These are phyloP conservation scores for Emydoidea blandingii DNA, from an alignment of 2,797 vertebrate species.

Conservation along the genomic window DNA sequence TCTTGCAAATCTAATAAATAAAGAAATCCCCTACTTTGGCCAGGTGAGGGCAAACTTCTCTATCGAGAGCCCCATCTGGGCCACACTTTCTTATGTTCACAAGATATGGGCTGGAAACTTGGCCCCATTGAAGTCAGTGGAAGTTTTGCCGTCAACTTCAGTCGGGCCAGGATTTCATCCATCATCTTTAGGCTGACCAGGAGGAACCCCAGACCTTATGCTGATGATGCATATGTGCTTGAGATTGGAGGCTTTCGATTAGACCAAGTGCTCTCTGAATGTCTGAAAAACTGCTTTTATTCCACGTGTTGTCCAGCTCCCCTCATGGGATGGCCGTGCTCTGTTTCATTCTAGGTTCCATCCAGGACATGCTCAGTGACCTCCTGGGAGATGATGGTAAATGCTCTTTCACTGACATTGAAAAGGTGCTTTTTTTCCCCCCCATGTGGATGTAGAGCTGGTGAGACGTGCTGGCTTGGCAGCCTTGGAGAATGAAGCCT, in stretches of 20 bases:
- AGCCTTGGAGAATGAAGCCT: not conserved
- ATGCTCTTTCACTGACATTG: not conserved
- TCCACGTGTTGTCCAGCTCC: not conserved
- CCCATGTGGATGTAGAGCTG: not conserved
- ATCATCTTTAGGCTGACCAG: not conserved
- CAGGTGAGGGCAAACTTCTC: not conserved
- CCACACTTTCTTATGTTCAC: not conserved
- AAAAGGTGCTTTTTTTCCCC: not conserved
- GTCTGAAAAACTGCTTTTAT: not conserved
- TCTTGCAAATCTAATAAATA: not conserved
- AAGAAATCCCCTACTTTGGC: not conserved
- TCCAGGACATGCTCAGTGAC: conserved; percentile 84
- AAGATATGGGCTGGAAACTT: not conserved
- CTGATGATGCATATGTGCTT: not conserved
- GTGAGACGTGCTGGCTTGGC: not conserved
- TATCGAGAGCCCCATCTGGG: not conserved
- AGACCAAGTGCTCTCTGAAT: not conserved
- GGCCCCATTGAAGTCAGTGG: not conserved
- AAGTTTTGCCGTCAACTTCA: not conserved
- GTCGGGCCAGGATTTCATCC: not conserved
- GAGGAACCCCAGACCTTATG: accelerated
- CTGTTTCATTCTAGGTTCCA: conserved; percentile 73
- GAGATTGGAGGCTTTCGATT: not conserved
- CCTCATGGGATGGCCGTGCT: not conserved
- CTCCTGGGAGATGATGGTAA: conserved; percentile 82